These are phyloP conservation scores for Gallinago undulata DNA, from an alignment of 2,113 vertebrate genomes.

Conservation along the genomic window DNA sequence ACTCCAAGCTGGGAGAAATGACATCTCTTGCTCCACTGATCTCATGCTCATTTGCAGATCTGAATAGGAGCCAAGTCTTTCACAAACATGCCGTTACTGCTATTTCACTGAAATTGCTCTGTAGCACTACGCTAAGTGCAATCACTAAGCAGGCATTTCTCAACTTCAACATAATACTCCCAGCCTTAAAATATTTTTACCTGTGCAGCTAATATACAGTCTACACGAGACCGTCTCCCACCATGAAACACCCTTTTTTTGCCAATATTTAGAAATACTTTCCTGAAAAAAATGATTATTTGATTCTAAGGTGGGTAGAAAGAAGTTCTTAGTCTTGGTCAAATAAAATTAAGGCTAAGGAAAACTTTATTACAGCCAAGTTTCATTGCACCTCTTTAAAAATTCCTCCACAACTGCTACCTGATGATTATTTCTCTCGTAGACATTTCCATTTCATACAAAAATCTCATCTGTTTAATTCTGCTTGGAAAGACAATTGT, in stretches of 20 bases:
- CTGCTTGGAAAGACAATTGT: not conserved
- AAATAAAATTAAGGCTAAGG: not conserved
- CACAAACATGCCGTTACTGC: not conserved
- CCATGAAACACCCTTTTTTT: not conserved
- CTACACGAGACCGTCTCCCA: not conserved
- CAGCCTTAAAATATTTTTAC: not conserved
- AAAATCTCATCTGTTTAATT: not conserved
- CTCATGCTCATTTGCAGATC: not conserved
- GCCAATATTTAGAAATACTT: not conserved
- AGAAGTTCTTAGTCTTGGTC: not conserved
- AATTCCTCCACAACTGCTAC: not conserved
- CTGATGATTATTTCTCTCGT: not conserved
- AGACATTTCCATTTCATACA: not conserved
- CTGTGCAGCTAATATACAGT: not conserved
- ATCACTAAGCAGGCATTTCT: not conserved
- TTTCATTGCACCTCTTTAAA: not conserved
- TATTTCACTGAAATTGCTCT: not conserved
- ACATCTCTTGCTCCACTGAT: not conserved
- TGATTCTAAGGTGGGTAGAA: not conserved
- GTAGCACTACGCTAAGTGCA: not conserved
- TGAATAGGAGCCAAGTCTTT: not conserved
- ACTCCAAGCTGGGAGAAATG: not conserved
- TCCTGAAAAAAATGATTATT: not conserved
- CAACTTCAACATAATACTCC: not conserved
- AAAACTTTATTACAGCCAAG: not conserved